Percentiles rank a stretch among this genome's conserved stretches.
phyloP scores from a whole-genome alignment of 1,140 invertebrate genomes.

The Stegodyphus mimosarum region DNA sequence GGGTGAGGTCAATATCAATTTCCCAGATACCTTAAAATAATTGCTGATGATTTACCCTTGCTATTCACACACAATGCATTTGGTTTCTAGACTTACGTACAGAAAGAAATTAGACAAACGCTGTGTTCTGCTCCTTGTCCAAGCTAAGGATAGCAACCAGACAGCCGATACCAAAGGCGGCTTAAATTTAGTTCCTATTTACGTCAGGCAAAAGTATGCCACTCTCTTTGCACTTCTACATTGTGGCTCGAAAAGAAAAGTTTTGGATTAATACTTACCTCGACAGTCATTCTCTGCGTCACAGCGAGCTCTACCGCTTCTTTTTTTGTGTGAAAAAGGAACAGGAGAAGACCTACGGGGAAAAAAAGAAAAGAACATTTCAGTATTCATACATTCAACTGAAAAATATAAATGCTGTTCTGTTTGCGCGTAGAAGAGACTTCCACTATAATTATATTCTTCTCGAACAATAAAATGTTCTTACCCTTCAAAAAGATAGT shows the following conservation, averaged over 20 bases:
- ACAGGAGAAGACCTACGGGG: conserved; percentile 42
- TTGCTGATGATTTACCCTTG: no score
- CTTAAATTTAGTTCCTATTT: conserved; percentile 57
- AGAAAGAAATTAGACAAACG: conserved; percentile 37
- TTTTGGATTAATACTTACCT: conserved; percentile 50
- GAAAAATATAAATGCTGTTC: no score
- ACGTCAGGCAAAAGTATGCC: conserved; percentile 58
- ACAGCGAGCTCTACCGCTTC: conserved; percentile 41
- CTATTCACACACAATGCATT: no score
- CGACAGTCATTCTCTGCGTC: conserved; percentile 40
- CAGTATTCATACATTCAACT: no score
- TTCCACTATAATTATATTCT: no score
- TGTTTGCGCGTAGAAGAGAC: no score
- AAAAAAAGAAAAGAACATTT: background rate
- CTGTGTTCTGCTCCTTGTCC: conserved; percentile 4
- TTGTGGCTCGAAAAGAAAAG: conserved; percentile 52
- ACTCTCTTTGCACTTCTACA: conserved; percentile 44
- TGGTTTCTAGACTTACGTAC: background rate
- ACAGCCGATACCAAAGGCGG: conserved; percentile 53
- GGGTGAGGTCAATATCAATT: no score
- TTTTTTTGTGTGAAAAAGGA: conserved; percentile 47
- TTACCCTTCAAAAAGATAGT: no score
- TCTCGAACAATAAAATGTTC: no score
- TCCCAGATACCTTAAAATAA: no score
- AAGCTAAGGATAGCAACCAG: conserved; percentile 58